A percentile compares a stretch with the other conserved stretches of the same genome.
Conservation (phyloP, 2,113 vertebrate species). For the Isurus oxyrinchus region DNA sequence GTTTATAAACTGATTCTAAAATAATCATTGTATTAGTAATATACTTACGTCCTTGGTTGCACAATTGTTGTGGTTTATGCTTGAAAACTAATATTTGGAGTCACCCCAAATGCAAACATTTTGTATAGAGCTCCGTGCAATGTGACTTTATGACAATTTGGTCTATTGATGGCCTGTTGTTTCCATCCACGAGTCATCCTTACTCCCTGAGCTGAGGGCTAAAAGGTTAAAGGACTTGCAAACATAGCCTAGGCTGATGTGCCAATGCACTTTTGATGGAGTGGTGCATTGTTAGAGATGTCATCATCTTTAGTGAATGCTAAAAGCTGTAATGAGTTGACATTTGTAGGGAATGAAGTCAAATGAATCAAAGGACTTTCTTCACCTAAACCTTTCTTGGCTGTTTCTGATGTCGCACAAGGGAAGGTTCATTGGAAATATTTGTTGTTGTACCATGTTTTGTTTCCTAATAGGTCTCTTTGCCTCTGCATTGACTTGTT, state of each 20-base stretch:
- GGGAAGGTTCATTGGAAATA: neutral
- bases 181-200: neutral
- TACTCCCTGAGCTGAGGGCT: neutral
- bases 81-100: neutral
- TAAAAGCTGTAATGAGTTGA: neutral
- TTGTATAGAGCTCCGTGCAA: neutral
- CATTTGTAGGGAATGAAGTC: neutral
- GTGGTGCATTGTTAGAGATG: neutral
- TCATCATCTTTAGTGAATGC: neutral
- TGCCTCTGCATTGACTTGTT: too few relatives aligned
- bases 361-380: neutral
- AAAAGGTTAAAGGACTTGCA: neutral
- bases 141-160: neutral
- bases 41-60: neutral
- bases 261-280: neutral
- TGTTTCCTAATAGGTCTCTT: neutral
- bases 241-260: neutral
- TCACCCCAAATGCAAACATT: neutral
- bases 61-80: neutral
- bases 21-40: neutral
- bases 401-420: neutral
- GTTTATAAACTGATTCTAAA: neutral
- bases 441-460: neutral
- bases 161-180: neutral
- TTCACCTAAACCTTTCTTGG: neutral